Percentiles rank a stretch among this genome's conserved stretches.
Conservation (phyloP, 2,797 vertebrate genomes). For the Poecilia gillii region DNA sequence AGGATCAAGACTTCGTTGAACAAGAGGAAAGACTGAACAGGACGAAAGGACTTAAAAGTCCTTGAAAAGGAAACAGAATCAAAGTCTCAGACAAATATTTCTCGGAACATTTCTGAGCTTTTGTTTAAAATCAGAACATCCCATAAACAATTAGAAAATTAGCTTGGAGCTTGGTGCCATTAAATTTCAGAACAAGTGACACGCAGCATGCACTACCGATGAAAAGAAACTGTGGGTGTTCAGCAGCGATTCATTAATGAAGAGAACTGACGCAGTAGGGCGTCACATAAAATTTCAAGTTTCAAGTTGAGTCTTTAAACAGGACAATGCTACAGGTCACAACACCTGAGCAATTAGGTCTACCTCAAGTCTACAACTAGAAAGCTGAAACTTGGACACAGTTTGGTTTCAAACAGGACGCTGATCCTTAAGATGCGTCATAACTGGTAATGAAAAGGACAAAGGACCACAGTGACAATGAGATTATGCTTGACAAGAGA, state of each 20-base stretch:
- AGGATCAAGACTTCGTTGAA: background rate
- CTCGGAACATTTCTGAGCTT: background rate
- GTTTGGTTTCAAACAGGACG: background rate
- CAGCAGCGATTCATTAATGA: too few species aligned
- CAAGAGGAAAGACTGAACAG: constrained; percentile 1
- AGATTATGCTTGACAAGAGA: background rate
- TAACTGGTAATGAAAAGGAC: background rate
- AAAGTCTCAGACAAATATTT: background rate
- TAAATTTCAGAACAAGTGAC: background rate
- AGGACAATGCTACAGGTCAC: background rate
- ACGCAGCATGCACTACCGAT: background rate
- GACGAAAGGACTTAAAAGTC: background rate
- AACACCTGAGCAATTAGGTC: background rate
- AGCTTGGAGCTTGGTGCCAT: background rate
- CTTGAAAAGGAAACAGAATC: background rate
- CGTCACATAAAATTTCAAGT: too few species aligned
- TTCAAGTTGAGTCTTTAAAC: background rate
- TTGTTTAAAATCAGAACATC: background rate
- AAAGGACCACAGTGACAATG: background rate
- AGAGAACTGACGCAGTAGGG: too few species aligned
- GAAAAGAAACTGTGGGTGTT: background rate
- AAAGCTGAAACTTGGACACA: background rate
- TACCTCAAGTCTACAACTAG: background rate
- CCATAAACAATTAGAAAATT: background rate
- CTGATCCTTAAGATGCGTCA: background rate